Evolutionary conservation across 2,113 vertebrate species (phyloP).

Genomic region (Condylura cristata): DNA sequence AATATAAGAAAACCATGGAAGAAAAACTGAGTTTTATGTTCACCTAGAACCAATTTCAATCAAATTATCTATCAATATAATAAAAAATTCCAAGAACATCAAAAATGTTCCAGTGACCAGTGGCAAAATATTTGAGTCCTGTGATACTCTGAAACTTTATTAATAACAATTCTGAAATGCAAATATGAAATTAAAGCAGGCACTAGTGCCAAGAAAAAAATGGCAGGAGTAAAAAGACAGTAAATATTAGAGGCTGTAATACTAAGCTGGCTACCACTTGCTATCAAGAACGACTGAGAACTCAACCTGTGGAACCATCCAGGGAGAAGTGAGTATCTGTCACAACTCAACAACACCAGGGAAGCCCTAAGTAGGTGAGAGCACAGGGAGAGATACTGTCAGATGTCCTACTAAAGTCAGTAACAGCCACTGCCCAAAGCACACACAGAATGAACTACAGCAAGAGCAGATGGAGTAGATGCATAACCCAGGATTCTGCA

Average conservation of each 20-base stretch:
- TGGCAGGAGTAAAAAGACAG: not conserved
- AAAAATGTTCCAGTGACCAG: not conserved
- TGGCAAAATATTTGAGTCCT: not conserved
- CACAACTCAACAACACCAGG: not conserved
- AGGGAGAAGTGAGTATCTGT: not conserved
- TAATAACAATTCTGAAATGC: conserved; percentile 55
- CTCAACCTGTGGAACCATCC: not conserved
- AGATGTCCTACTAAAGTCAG: not conserved
- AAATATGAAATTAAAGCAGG: conserved; percentile 56
- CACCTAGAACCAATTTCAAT: conserved; percentile 12
- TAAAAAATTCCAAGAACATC: not conserved
- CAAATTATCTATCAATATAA: conserved; percentile 53
- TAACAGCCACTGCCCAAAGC: not conserved
- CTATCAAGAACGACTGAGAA: not conserved
- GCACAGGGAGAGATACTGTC: not conserved
- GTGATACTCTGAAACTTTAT: not conserved
- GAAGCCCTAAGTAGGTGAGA: not conserved
- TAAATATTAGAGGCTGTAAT: not conserved
- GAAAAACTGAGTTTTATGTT: conserved; percentile 22
- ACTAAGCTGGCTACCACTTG: not conserved
- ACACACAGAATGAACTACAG: not conserved
- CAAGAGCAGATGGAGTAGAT: not conserved
- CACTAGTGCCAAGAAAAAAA: not conserved
- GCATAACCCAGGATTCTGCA: not conserved
- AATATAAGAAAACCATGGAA: not conserved